Evolutionary conservation across 2,797 vertebrate species (phyloP).

Genomic region (Apodemus agrarius): DNA sequence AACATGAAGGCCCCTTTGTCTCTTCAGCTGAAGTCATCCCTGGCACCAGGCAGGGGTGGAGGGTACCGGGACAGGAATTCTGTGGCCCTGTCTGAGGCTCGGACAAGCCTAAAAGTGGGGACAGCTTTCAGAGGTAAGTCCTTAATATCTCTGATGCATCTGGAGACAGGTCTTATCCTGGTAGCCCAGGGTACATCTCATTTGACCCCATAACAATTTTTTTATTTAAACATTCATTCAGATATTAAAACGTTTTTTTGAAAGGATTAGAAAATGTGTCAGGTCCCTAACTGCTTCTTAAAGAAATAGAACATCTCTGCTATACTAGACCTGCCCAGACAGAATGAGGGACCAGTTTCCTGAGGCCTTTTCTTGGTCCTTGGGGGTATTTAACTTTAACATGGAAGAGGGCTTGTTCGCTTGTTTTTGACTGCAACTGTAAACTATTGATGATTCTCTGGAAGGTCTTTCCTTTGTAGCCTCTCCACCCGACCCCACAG

Average conservation of each 20-base stretch:
- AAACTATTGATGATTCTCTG: not conserved
- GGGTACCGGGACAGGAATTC: not conserved
- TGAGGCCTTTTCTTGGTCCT: not conserved
- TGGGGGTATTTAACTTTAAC: not conserved
- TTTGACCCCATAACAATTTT: not conserved
- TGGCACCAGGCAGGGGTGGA: conserved; percentile 63
- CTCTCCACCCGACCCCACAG: not conserved
- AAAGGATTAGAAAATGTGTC: not conserved
- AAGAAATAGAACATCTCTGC: not conserved
- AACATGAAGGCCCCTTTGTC: conserved; percentile 82
- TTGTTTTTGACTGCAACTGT: not conserved
- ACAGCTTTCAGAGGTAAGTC: not conserved
- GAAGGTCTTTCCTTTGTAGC: not conserved
- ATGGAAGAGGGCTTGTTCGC: not conserved
- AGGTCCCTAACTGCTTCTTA: not conserved
- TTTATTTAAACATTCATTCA: conserved; percentile 16
- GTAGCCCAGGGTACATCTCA: not conserved
- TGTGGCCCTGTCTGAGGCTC: not conserved
- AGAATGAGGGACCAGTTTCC: not conserved
- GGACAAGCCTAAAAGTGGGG: not conserved
- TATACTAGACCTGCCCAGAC: not conserved
- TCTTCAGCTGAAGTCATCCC: conserved; percentile 76
- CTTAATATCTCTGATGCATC: not conserved
- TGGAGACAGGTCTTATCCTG: not conserved
- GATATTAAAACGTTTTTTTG: conserved; percentile 7